Conservation (phyloP, 2,797 vertebrate genomes). For the Esox lucius region DNA sequence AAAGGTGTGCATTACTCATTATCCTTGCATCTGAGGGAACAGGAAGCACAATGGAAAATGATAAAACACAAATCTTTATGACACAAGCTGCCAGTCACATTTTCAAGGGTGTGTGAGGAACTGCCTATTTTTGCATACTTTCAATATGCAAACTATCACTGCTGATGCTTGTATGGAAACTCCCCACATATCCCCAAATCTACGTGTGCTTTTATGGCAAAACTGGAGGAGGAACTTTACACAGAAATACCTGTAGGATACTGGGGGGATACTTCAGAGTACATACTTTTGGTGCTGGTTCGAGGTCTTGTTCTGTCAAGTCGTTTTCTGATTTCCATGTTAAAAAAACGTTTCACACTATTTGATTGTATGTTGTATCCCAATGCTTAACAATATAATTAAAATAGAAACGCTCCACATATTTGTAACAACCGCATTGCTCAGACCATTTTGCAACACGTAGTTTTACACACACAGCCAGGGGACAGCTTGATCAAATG, state of each 20-base stretch:
- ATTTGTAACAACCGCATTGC: neutral
- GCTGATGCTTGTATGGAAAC: slow-evolving; percentile 9
- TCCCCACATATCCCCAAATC: neutral
- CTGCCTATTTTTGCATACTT: slow-evolving; percentile 11
- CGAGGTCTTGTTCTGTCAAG: no score
- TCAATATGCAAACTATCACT: slow-evolving; percentile 36
- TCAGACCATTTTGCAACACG: neutral
- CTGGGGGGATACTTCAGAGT: no score
- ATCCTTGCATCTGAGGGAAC: slow-evolving; percentile 44
- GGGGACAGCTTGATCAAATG: neutral
- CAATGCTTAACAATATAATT: no score
- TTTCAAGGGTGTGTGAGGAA: slow-evolving; percentile 23
- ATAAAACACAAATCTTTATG: slow-evolving; percentile 4
- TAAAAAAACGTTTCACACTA: no score
- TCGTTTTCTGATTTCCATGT: no score
- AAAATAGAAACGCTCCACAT: no score
- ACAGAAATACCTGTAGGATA: no score
- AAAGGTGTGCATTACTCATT: slow-evolving; percentile 26
- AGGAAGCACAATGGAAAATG: slow-evolving; percentile 23
- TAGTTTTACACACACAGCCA: neutral
- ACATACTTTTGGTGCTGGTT: no score
- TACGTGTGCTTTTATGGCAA: no score
- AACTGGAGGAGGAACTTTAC: no score
- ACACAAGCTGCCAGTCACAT: neutral
- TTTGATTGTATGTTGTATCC: no score